Percentiles rank a stretch among this genome's conserved stretches.
These are phyloP conservation scores for Drosophila kuntzei DNA, from an alignment of 2,888 invertebrate genomes.

Conservation along the genomic window DNA sequence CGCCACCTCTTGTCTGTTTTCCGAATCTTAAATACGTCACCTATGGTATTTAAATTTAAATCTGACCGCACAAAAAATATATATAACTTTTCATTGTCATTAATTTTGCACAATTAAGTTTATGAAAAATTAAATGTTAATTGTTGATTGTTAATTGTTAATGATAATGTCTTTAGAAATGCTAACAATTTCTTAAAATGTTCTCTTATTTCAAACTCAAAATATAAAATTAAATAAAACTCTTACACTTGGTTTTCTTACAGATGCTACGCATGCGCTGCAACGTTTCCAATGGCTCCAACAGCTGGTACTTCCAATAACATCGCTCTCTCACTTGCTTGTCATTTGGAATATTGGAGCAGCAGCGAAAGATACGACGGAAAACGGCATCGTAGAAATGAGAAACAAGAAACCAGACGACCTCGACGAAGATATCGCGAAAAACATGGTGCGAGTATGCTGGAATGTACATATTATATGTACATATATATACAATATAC, in stretches of 20 bases:
- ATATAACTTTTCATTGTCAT: too few species aligned
- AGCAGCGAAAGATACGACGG: conserved; percentile 43
- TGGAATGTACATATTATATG: conserved; percentile 26
- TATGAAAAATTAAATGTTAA: too few species aligned
- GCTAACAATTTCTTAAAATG: neutral
- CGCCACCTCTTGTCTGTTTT: too few species aligned
- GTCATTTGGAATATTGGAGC: conserved; percentile 48
- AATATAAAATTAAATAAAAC: too few species aligned
- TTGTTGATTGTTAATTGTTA: too few species aligned
- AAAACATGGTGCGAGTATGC: conserved; percentile 24
- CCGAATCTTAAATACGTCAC: too few species aligned
- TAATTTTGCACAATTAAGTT: too few species aligned
- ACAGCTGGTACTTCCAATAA: conserved; percentile 50
- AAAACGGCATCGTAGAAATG: conserved; percentile 56
- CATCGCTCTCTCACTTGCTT: conserved; percentile 32
- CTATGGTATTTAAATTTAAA: too few species aligned
- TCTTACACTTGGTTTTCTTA: neutral
- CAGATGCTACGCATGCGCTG: conserved; percentile 26
- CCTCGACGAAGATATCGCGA: conserved; percentile 79
- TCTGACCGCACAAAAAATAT: too few species aligned
- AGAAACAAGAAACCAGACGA: conserved; percentile 81
- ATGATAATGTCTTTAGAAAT: too few species aligned
- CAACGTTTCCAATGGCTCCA: conserved; percentile 32
- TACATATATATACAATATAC: conserved; percentile 5
- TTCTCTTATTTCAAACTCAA: neutral